Conservation (phyloP, 2,888 invertebrate genomes). For the Mesochorus sp. region DNA sequence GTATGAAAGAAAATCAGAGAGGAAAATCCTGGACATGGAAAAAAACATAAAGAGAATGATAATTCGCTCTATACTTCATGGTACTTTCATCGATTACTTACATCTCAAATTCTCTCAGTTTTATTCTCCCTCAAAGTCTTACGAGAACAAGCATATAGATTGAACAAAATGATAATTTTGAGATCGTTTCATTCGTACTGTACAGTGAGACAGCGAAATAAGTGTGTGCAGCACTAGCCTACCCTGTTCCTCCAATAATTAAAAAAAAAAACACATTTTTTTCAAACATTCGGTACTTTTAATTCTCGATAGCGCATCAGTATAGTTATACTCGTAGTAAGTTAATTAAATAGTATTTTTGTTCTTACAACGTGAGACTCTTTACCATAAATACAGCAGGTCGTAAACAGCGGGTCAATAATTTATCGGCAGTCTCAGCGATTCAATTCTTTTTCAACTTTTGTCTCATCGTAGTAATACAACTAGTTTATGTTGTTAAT, state of each 20-base stretch:
- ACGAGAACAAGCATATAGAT: background rate
- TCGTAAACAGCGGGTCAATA: background rate
- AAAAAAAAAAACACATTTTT: slow-evolving; percentile 72
- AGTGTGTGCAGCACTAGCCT: slow-evolving; percentile 78
- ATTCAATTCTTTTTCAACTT: slow-evolving; percentile 25
- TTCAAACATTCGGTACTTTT: too few relatives aligned
- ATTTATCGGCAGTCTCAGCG: slow-evolving; percentile 25
- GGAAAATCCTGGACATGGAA: background rate
- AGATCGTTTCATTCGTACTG: slow-evolving; percentile 46
- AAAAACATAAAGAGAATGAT: background rate
- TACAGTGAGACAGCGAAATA: slow-evolving; percentile 72
- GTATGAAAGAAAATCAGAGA: background rate
- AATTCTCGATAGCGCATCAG: slow-evolving; percentile 45
- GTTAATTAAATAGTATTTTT: slow-evolving; percentile 41
- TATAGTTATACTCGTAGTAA: slow-evolving; percentile 45
- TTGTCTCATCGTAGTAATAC: slow-evolving; percentile 25
- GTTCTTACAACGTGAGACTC: slow-evolving; percentile 26
- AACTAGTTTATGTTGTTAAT: slow-evolving; percentile 41
- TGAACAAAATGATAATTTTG: background rate
- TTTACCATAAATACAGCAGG: slow-evolving; percentile 22
- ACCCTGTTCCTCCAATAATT: slow-evolving; percentile 79
- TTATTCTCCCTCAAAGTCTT: slow-evolving; percentile 26
- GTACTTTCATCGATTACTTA: slow-evolving; percentile 19
- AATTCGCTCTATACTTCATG: too few relatives aligned
- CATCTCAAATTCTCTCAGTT: background rate